Base-by-base conservation (phyloP, 2,888 invertebrate genomes). In the Vanessa cardui region DNA sequence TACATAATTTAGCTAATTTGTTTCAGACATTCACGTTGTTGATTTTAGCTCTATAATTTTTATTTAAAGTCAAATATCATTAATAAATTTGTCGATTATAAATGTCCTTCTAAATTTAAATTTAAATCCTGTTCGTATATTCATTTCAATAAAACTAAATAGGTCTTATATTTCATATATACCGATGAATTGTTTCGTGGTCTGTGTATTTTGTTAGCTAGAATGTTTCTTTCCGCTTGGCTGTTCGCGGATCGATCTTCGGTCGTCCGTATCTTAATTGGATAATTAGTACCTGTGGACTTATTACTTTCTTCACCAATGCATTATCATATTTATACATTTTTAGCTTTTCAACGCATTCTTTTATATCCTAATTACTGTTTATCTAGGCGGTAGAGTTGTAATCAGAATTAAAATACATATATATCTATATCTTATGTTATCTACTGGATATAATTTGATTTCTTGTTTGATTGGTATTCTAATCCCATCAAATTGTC, bases 181-280 rank as follows among this genome's bases (percentile, higher is more conserved):
- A 33, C 39, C 39, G 33, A 56, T 46, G 8, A 59, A 20, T 20
- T 39, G 39, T 12, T 21, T 6, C 26, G 61, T 18, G 5, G 31
- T 50, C 33, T 31, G 16, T 49, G 15, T 66, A 52, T 61, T 66
- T 56, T 56, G 54, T 56, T 64, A 46, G 47, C 61, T 45, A 46
- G 50, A 60, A 52, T 39, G 54, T 61, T 39, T 21, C 47, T 64
- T 64, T 66, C 66, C 60, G 66, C 66, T 64, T 56, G 67, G 62
- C 49, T 72, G 66, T 52, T 49, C 58, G 60, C 64, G 64, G 66
- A 64, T 67, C 62, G 67, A 66, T 66, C 69, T 71, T 68, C 72
- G 68, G 70, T 71, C 72, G 69, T 70, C 71, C 75, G 73, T 77
- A 63, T 69, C 74, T 71, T 73, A 74, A 74, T 72, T 73, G 69